These are phyloP conservation scores for Pantherophis guttatus DNA, from an alignment of 2,113 vertebrate species.

Conservation along the genomic window DNA sequence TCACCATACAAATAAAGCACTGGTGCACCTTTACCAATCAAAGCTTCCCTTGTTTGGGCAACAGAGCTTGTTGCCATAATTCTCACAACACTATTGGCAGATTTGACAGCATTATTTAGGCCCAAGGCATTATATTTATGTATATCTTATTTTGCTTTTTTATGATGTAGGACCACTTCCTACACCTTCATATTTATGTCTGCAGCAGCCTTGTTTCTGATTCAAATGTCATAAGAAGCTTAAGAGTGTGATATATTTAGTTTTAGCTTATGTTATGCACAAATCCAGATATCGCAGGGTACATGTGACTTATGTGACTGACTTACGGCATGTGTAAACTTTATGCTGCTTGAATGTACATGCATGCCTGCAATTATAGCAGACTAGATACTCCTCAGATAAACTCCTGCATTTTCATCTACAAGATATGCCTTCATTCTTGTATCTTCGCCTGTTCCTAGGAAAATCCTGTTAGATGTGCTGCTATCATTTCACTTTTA, in stretches of 20 bases:
- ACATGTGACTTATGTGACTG: background rate
- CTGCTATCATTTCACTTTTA: background rate
- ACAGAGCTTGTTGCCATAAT: background rate
- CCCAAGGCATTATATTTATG: background rate
- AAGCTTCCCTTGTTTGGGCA: background rate
- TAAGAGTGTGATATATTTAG: background rate
- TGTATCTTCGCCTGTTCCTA: background rate
- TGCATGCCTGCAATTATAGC: background rate
- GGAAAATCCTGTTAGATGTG: background rate
- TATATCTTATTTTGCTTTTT: background rate
- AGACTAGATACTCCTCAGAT: background rate
- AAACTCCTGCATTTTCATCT: background rate
- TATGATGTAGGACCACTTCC: background rate
- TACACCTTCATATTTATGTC: background rate
- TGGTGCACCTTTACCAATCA: background rate
- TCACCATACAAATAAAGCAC: background rate
- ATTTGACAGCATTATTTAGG: background rate
- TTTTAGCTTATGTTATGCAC: background rate
- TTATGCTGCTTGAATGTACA: background rate
- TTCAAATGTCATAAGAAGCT: background rate
- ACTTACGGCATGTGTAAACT: background rate
- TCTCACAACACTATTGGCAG: background rate
- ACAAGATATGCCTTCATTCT: background rate
- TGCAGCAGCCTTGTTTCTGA: background rate
- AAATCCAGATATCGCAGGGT: background rate